Evolutionary conservation across 2,888 invertebrate species (phyloP).

Genomic region (Napeogenes inachia): DNA sequence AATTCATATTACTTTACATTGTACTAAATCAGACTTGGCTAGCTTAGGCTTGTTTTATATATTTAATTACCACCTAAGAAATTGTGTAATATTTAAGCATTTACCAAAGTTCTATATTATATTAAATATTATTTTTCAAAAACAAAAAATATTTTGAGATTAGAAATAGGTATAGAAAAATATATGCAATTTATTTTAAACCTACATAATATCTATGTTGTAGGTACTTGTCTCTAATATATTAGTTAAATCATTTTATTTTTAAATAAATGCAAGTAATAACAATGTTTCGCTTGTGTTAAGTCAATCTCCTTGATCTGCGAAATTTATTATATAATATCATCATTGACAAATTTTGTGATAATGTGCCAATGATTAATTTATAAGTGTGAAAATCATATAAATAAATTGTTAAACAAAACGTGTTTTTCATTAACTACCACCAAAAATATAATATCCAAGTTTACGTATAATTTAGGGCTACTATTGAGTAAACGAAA

Average conservation of each 20-base stretch:
- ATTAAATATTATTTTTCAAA: slow-evolving; percentile 7
- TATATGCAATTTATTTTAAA: no score
- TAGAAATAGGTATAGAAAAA: neutral
- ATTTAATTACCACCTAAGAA: slow-evolving; percentile 2
- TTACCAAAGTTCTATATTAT: slow-evolving; percentile 25
- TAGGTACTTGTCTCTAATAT: no score
- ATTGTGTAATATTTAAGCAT: slow-evolving; percentile 19
- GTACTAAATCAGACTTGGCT: no score
- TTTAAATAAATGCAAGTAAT: no score
- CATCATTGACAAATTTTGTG: slow-evolving; percentile 75
- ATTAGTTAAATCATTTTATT: no score
- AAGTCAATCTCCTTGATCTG: no score
- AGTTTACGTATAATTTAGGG: neutral
- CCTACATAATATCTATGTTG: no score
- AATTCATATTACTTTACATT: no score
- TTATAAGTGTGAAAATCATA: slow-evolving; percentile 44
- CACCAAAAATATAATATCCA: neutral
- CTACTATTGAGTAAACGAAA: slow-evolving; percentile 9
- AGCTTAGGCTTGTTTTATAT: neutral
- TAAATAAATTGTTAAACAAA: slow-evolving; percentile 9
- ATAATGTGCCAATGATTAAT: slow-evolving; percentile 78
- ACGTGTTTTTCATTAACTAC: neutral
- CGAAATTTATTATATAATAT: neutral
- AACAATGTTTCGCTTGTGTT: no score
- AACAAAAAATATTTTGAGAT: neutral